Evolutionary conservation across 2,113 vertebrate species (phyloP).

Genomic region (Spilogale gracilis): DNA sequence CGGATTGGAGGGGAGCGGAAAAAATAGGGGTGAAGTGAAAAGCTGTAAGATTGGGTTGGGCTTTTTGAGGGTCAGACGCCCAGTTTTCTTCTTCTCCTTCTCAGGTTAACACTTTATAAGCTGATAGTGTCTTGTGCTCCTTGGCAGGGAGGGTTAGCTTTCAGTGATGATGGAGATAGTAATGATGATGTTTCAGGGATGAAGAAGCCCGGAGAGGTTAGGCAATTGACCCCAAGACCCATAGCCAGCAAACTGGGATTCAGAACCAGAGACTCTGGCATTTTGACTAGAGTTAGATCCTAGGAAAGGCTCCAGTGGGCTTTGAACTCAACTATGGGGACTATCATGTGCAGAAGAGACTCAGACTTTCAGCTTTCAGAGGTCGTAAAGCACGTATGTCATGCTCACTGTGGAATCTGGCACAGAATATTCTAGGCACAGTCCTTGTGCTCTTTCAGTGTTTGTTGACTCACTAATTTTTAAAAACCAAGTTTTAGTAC

Average conservation of each 20-base stretch:
- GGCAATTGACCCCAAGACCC: neutral
- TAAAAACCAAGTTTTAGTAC: neutral
- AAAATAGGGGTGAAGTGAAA: conserved; percentile 49
- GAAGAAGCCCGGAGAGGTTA: neutral
- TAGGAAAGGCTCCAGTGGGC: neutral
- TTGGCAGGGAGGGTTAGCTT: neutral
- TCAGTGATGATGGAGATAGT: neutral
- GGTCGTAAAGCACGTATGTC: neutral
- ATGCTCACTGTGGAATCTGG: neutral
- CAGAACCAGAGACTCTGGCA: neutral
- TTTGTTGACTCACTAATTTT: neutral
- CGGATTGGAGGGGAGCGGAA: neutral
- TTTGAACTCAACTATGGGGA: neutral
- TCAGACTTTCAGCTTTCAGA: neutral
- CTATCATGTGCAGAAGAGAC: neutral
- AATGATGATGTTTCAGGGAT: conserved; percentile 1
- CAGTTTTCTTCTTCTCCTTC: neutral
- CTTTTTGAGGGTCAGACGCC: neutral
- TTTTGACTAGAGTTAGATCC: neutral
- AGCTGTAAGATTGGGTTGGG: neutral
- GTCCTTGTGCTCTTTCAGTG: neutral
- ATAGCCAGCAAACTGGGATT: neutral
- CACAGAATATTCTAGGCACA: neutral
- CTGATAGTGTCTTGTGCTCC: neutral
- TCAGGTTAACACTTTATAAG: neutral